A percentile compares a stretch with the other conserved stretches of the same genome.
phyloP scores from a whole-genome alignment of 2,113 vertebrate species.

The Neotoma lepida region DNA sequence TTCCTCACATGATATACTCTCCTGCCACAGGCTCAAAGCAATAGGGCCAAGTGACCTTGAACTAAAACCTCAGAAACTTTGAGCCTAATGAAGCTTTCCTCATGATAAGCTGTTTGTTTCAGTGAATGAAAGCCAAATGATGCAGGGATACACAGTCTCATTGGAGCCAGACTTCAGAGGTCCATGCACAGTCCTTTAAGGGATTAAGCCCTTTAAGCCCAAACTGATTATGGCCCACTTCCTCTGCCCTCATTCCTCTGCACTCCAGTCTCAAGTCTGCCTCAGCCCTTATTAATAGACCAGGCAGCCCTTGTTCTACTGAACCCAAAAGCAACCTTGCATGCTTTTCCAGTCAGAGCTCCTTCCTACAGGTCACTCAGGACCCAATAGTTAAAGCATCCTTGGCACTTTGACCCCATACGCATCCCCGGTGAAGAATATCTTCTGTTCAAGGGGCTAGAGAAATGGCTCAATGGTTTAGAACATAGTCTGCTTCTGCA shows the following conservation, averaged over 20 bases:
- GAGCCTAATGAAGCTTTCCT: background rate
- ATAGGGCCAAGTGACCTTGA: background rate
- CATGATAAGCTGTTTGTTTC: background rate
- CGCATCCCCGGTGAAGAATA: background rate
- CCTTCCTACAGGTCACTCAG: background rate
- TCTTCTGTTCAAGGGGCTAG: background rate
- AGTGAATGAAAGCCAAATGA: background rate
- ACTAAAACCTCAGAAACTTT: background rate
- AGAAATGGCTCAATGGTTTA: background rate
- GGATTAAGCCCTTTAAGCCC: background rate
- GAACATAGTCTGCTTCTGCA: background rate
- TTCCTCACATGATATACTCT: background rate
- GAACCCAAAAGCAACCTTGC: background rate
- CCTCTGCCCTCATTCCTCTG: rapidly evolving
- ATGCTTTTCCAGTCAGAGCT: background rate
- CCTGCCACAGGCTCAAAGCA: background rate
- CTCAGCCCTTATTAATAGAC: background rate
- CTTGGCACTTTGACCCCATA: background rate
- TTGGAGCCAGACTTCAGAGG: background rate
- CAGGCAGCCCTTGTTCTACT: background rate
- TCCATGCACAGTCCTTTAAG: background rate
- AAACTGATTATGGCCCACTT: background rate
- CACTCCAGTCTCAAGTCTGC: background rate
- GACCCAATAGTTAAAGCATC: background rate
- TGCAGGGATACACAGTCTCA: background rate